A percentile compares a stretch with the other conserved stretches of the same genome.
Conservation (phyloP, 2,888 invertebrate species). For the Hipparchia sbordonii region DNA sequence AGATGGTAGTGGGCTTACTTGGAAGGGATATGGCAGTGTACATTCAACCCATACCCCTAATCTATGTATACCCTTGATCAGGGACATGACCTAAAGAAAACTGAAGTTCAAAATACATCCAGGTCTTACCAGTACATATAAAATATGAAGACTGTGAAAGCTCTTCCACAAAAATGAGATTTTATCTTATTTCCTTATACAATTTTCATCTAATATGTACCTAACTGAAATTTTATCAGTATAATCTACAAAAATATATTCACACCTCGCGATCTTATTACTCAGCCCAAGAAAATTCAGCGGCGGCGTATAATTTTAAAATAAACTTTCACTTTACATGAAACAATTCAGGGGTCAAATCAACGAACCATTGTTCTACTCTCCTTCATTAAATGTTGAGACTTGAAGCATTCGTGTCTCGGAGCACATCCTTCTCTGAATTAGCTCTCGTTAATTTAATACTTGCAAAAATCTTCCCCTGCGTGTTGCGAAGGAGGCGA, state of each 20-base stretch:
- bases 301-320: slow-evolving; percentile 16
- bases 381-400: slow-evolving; percentile 45
- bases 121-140: no score
- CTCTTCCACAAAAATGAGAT: no score
- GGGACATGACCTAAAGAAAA: no score
- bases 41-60: no score
- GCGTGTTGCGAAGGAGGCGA: background rate
- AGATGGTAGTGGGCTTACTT: no score
- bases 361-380: slow-evolving; percentile 29
- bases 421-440: slow-evolving; percentile 56
- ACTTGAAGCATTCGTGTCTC: slow-evolving; percentile 53
- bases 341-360: slow-evolving; percentile 28
- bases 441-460: slow-evolving; percentile 72
- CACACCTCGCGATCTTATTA: slow-evolving; percentile 8
- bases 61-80: no score
- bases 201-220: background rate
- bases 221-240: background rate
- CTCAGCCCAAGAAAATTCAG: slow-evolving; percentile 10
- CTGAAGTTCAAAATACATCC: no score
- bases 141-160: no score
- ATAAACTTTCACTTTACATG: slow-evolving; percentile 23
- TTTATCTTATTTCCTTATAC: background rate
- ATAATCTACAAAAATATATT: slow-evolving; percentile 1
- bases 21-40: no score
- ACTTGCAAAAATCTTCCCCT: slow-evolving; percentile 35